A percentile compares a stretch with the other conserved stretches of the same genome.
Conservation (phyloP, 2,113 vertebrate species). For the Colinus virginianus region DNA sequence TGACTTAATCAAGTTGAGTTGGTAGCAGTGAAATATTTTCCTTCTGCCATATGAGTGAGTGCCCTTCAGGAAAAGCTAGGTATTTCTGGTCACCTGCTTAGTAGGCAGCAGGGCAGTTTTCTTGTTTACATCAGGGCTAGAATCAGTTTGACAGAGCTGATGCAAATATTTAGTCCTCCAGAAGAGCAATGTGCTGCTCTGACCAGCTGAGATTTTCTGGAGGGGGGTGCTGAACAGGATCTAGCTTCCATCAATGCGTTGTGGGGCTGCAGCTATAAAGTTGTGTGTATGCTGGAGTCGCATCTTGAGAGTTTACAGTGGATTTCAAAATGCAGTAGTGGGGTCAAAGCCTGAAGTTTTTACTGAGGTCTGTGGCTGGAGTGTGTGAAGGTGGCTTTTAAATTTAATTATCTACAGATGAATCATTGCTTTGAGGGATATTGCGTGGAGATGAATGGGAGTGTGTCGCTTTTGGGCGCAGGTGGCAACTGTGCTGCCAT, state of each 20-base stretch:
- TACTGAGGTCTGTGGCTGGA: background rate
- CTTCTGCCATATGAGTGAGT: background rate
- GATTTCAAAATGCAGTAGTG: background rate
- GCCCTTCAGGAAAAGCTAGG: background rate
- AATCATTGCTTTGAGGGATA: background rate
- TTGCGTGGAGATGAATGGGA: background rate
- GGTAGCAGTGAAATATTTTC: background rate
- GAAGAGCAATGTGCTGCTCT: background rate
- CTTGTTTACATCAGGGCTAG: background rate
- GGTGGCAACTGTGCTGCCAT: background rate
- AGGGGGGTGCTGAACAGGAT: background rate
- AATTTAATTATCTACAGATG: background rate
- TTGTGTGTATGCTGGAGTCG: accelerated
- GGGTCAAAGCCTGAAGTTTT: background rate
- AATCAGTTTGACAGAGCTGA: background rate
- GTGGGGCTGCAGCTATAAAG: background rate
- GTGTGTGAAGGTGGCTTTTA: background rate
- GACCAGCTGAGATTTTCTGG: background rate
- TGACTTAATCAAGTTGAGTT: background rate
- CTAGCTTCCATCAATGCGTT: background rate
- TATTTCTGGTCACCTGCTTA: background rate
- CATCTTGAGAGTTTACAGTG: background rate
- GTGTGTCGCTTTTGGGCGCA: background rate
- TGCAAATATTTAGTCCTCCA: background rate
- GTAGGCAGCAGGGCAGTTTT: background rate